Evolutionary conservation across 2,888 invertebrate genomes (phyloP).

Genomic region (Diloba caeruleocephala): DNA sequence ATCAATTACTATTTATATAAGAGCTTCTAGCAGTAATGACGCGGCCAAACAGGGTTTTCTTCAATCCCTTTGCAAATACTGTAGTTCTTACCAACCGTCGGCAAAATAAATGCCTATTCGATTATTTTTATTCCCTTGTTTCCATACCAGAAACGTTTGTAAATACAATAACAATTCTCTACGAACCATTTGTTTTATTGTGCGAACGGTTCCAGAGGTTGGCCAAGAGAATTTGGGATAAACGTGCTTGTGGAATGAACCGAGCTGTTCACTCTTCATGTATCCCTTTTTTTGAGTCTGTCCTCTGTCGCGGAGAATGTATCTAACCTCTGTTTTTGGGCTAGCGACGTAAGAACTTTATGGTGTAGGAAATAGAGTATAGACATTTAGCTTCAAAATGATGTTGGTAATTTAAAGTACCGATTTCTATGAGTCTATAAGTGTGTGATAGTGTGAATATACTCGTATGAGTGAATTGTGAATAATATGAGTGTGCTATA

Average conservation of each 20-base stretch:
- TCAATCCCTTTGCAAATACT: constrained; percentile 12
- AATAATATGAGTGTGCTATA: too few species aligned
- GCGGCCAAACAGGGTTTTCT: constrained; percentile 5
- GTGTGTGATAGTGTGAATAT: too few species aligned
- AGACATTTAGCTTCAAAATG: too few species aligned
- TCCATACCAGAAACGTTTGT: constrained; percentile 22
- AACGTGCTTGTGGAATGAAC: constrained; percentile 21
- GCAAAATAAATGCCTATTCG: constrained; percentile 37
- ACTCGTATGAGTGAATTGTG: too few species aligned
- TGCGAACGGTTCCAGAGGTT: constrained; percentile 27
- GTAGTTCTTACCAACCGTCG: constrained; percentile 10
- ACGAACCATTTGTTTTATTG: constrained; percentile 36
- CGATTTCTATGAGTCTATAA: too few species aligned
- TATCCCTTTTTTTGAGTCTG: constrained; percentile 25
- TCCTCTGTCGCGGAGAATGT: constrained; percentile 8
- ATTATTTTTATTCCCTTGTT: constrained; percentile 49
- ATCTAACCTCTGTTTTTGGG: constrained; percentile 16
- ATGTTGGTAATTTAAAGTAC: too few species aligned
- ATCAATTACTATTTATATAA: too few species aligned
- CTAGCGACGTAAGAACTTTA: neutral
- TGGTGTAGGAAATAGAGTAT: too few species aligned
- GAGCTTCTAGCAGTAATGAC: too few species aligned
- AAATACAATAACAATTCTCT: constrained; percentile 50
- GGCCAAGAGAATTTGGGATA: constrained; percentile 13
- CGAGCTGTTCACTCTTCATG: neutral